These are phyloP conservation scores for Drosophila bifasciata DNA, from an alignment of 1,140 invertebrate species.

Conservation along the genomic window DNA sequence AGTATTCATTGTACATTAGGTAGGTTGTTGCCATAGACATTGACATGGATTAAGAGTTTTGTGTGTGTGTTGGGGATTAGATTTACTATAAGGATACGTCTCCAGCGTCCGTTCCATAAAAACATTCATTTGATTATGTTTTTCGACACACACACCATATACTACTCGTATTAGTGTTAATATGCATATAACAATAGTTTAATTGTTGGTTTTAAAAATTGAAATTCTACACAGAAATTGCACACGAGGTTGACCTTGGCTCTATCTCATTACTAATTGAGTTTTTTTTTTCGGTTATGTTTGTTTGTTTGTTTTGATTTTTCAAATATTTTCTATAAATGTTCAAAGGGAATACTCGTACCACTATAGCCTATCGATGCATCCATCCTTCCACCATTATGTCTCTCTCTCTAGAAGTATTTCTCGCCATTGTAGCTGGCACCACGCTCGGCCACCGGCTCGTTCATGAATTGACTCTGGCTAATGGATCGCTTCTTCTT, in stretches of 20 bases:
- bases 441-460: constrained; percentile 62
- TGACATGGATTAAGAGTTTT: constrained; percentile 47
- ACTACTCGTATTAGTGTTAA: constrained; percentile 21
- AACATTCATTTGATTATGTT: constrained; percentile 78
- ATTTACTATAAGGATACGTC: constrained; percentile 34
- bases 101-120: constrained; percentile 44
- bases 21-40: constrained; percentile 65
- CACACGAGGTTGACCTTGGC: constrained; percentile 53
- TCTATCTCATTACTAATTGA: constrained; percentile 33
- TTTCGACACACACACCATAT: constrained; percentile 28
- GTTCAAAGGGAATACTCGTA: constrained; percentile 30
- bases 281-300: constrained; percentile 10
- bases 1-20: constrained; percentile 48
- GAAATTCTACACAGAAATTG: constrained; percentile 73
- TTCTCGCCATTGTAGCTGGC: constrained; percentile 73
- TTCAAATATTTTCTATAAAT: constrained; percentile 6
- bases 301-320: constrained; percentile 24
- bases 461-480: constrained; percentile 65
- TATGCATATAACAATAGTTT: constrained; percentile 54
- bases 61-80: constrained; percentile 39
- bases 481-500: constrained; percentile 81
- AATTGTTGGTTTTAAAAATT: constrained; percentile 52
- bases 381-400: no score
- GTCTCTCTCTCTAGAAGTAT: constrained; percentile 67
- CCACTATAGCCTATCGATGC: constrained; percentile 18